Base-by-base conservation (phyloP, 35 echinoderm and acorn worm genomes). In the Amphiura filiformis region DNA sequence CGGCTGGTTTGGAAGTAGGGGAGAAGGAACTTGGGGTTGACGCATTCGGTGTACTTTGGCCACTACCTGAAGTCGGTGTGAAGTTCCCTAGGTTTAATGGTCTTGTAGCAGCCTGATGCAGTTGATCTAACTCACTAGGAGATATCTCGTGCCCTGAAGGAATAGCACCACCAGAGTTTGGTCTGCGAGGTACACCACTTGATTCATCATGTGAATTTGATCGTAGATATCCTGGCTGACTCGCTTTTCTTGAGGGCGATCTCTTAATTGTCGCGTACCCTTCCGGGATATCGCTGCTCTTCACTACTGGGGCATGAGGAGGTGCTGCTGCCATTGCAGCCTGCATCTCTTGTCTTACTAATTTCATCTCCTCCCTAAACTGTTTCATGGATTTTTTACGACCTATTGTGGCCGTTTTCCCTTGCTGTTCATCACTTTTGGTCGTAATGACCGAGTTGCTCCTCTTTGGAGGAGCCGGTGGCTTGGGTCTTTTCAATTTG, bases 231-330 rank as follows among this genome's bases (percentile, higher is more conserved):
- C 7, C 61, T n/a, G 61, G 61, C 26, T 70, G 61, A n/a, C 61
- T 70, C 12, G 86, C 81, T 76, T 93, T 93, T 61, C 90, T 84
- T 14, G 91, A 91, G 4, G 88, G 79, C 38, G 91, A 87, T 49
- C 95, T 77, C 57, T 97, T 97, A 49, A 97, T 93, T n/a, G 95
- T 97, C 12, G 95, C 95, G 91, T 91, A 97, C 34, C 95, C 92
- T 86, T 90, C 91, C 3, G 89, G 88, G 34, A 90, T 93, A 81
- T 86, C 82, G n/a, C 77, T 85, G 28, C 32, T 79, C 78, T 81
- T 89, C 28, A 83, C 65, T 34, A 84, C 61, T 64, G 65, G 56
- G 12, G 38, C 91, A 2, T 70, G 61, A 30, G 61, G 61, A 3
- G 61, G 61, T 23, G 61, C 88, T 36, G 89, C 86, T 20, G 80